Percentiles rank a stretch among this genome's conserved stretches.
phyloP scores from a whole-genome alignment of 1,140 invertebrate genomes.

The Cydia fagiglandana region DNA sequence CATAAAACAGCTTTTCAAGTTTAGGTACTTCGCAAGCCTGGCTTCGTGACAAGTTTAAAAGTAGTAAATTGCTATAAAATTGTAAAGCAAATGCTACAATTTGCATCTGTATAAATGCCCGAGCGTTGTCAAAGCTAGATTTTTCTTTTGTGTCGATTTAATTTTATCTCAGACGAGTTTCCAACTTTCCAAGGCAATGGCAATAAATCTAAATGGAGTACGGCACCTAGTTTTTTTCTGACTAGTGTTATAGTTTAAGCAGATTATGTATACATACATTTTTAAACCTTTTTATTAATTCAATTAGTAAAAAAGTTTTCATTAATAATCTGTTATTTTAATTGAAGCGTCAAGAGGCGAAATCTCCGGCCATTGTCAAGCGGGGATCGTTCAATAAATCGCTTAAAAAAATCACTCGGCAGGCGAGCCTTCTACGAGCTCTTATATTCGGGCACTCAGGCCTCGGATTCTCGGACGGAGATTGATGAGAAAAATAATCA shows the following conservation, averaged over 20 bases:
- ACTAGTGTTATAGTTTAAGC: too few relatives aligned
- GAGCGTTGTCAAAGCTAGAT: neutral
- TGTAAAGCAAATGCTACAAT: slow-evolving; percentile 15
- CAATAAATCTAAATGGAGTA: slow-evolving; percentile 10
- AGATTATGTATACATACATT: too few relatives aligned
- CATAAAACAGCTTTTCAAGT: neutral
- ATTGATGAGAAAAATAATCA: slow-evolving; percentile 31
- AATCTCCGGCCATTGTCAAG: slow-evolving; percentile 12
- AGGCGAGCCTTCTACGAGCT: neutral
- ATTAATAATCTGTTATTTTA: slow-evolving; percentile 11
- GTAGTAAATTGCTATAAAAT: slow-evolving; percentile 18
- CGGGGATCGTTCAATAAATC: neutral
- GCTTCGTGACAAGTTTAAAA: neutral
- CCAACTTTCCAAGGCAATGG: too few relatives aligned
- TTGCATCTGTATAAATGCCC: neutral
- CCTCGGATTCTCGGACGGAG: slow-evolving; percentile 9
- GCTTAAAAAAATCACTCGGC: slow-evolving; percentile 18
- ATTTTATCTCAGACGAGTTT: neutral
- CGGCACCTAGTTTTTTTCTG: neutral
- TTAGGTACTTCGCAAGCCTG: neutral
- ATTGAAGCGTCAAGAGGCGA: slow-evolving; percentile 18
- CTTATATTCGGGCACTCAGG: slow-evolving; percentile 20
- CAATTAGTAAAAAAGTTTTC: neutral
- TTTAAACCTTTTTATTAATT: neutral
- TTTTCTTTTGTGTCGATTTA: slow-evolving; percentile 11